Percentiles rank a stretch among this genome's conserved stretches.
These are phyloP conservation scores for Xylota segnis DNA, from an alignment of 2,888 invertebrate genomes.

Conservation along the genomic window DNA sequence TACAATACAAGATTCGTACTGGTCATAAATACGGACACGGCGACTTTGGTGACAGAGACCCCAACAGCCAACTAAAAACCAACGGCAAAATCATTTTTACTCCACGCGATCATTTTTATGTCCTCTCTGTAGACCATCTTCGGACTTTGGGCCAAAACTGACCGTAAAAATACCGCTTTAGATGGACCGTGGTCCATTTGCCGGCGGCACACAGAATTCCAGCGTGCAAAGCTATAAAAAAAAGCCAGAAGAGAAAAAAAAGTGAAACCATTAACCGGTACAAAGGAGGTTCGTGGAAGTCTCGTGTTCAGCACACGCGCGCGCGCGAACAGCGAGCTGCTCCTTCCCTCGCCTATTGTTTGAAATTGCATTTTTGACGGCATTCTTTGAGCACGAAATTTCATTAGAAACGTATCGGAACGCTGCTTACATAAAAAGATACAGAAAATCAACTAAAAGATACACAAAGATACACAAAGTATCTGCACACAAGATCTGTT, in stretches of 20 bases:
- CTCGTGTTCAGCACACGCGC: constrained; percentile 85
- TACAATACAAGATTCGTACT: constrained; percentile 73
- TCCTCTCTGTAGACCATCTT: constrained; percentile 48
- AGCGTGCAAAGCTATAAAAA: constrained; percentile 1
- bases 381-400: constrained; percentile 76
- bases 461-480: constrained; percentile 12
- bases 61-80: constrained; percentile 44
- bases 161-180: constrained; percentile 75
- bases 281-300: constrained; percentile 82
- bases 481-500: constrained; percentile 62
- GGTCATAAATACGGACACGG: constrained; percentile 75
- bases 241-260: constrained; percentile 33
- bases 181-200: constrained; percentile 58
- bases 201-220: constrained; percentile 74
- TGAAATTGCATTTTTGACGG: constrained; percentile 76
- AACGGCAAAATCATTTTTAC: constrained; percentile 60
- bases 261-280: constrained; percentile 71
- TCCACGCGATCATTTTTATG: constrained; percentile 66
- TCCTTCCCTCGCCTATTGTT: constrained; percentile 70
- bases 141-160: constrained; percentile 53
- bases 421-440: constrained; percentile 14
- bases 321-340: constrained; percentile 80
- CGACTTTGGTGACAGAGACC: constrained; percentile 75
- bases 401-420: constrained; percentile 72
- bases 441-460: constrained; percentile 26